Conservation (phyloP, 1,140 invertebrate genomes). For the Drosophila nebulosa region DNA sequence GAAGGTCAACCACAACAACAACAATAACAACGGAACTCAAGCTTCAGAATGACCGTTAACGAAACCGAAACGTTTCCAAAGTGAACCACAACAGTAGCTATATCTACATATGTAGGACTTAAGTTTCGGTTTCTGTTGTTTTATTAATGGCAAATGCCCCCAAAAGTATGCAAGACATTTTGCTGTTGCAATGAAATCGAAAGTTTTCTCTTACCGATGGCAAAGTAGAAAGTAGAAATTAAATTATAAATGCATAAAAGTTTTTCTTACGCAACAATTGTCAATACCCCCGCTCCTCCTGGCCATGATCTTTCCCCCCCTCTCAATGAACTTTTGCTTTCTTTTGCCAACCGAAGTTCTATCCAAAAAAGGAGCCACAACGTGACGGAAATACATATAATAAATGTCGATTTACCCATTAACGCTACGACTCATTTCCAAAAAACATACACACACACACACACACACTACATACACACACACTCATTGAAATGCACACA, state of each 20-base stretch:
- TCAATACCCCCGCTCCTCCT: too few species aligned
- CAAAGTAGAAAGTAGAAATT: background rate
- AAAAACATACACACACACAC: slow-evolving; percentile 23
- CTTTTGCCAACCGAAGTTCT: background rate
- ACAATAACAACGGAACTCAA: background rate
- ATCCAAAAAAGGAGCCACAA: background rate
- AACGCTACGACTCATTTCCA: background rate
- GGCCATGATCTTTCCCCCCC: too few species aligned
- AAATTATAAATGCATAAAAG: background rate
- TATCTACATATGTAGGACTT: too few species aligned
- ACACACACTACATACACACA: background rate
- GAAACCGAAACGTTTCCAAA: too few species aligned
- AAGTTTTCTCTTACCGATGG: slow-evolving; percentile 8
- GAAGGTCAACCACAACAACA: slow-evolving; percentile 26
- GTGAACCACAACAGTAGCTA: too few species aligned
- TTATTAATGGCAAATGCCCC: background rate
- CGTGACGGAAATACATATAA: background rate
- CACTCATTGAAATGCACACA: slow-evolving; percentile 68
- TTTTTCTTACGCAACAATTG: background rate
- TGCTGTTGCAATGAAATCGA: background rate
- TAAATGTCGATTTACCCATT: background rate
- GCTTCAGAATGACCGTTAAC: too few species aligned
- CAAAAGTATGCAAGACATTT: background rate
- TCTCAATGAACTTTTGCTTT: background rate
- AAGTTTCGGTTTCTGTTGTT: too few species aligned